Evolutionary conservation across 2,888 invertebrate species (phyloP).

Genomic region (Xylota sylvarum): DNA sequence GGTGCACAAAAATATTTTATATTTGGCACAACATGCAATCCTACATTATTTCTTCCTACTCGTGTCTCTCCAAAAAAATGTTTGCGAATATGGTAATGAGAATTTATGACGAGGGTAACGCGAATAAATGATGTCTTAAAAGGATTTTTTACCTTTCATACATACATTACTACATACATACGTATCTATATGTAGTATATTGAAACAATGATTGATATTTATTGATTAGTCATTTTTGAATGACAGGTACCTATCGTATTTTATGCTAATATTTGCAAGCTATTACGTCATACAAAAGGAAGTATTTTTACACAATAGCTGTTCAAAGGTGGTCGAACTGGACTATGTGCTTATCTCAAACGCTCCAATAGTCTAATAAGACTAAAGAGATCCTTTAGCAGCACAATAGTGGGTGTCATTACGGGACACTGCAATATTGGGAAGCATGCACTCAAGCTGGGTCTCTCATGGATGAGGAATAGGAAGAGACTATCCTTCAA

Average conservation of each 20-base stretch:
- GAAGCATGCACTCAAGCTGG: too few species aligned
- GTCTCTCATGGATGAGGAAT: too few species aligned
- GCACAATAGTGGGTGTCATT: too few species aligned
- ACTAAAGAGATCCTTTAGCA: too few species aligned
- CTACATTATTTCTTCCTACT: slow-evolving; percentile 2
- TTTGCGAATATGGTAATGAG: slow-evolving; percentile 70
- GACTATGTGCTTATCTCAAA: too few species aligned
- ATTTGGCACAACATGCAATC: slow-evolving; percentile 55
- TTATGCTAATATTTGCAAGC: neutral
- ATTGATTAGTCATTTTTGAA: slow-evolving; percentile 30
- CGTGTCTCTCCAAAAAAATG: slow-evolving; percentile 7
- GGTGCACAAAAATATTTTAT: slow-evolving; percentile 68
- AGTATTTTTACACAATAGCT: too few species aligned
- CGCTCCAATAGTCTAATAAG: too few species aligned
- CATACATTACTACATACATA: neutral
- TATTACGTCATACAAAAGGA: neutral
- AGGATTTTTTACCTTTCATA: slow-evolving; percentile 32
- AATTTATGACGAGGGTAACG: slow-evolving; percentile 74
- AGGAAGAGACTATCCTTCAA: too few species aligned
- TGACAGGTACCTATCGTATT: slow-evolving; percentile 23
- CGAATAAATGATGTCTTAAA: slow-evolving; percentile 57
- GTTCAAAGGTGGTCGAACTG: too few species aligned
- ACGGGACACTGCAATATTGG: too few species aligned
- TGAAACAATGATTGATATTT: slow-evolving; percentile 63
- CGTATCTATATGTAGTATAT: too few species aligned